Evolutionary conservation across 2,888 invertebrate species (phyloP).

Genomic region (Trilocha varians): DNA sequence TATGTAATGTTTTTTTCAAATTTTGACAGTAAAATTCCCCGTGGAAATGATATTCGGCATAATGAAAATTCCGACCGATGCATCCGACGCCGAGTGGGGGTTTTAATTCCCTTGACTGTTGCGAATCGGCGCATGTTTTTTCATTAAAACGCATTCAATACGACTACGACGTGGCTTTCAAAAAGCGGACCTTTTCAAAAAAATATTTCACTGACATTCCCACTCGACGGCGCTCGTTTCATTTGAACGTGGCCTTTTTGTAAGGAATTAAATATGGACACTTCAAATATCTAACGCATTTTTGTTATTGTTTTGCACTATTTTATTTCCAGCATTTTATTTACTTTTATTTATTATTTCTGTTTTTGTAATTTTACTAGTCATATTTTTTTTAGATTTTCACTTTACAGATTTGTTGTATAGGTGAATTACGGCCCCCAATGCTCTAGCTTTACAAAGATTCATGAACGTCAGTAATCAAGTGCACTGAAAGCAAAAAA

Average conservation of each 20-base stretch:
- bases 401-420: too few species aligned
- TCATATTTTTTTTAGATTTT: too few species aligned
- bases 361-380: too few species aligned
- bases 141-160: conserved; percentile 74
- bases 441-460: too few species aligned
- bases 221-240: conserved; percentile 44
- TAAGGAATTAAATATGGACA: conserved; percentile 37
- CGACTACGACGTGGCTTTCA: conserved; percentile 68
- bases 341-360: too few species aligned
- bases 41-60: conserved; percentile 62
- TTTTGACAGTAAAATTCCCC: conserved; percentile 38
- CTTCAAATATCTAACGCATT: too few species aligned
- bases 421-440: too few species aligned
- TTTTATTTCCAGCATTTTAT: too few species aligned
- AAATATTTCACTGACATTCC: conserved; percentile 61
- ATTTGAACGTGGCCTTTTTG: conserved; percentile 41
- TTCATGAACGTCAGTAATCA: too few species aligned
- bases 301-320: too few species aligned
- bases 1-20: too few species aligned
- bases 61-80: conserved; percentile 62
- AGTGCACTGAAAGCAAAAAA: too few species aligned
- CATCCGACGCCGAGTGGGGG: conserved; percentile 52
- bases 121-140: conserved; percentile 72
- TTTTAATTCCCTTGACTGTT: conserved; percentile 72
- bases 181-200: conserved; percentile 68